Evolutionary conservation across 2,888 invertebrate genomes (phyloP), one percentile per base, ranked within the genome.

Genomic region (Tetramorium bicarinatum): DNA sequence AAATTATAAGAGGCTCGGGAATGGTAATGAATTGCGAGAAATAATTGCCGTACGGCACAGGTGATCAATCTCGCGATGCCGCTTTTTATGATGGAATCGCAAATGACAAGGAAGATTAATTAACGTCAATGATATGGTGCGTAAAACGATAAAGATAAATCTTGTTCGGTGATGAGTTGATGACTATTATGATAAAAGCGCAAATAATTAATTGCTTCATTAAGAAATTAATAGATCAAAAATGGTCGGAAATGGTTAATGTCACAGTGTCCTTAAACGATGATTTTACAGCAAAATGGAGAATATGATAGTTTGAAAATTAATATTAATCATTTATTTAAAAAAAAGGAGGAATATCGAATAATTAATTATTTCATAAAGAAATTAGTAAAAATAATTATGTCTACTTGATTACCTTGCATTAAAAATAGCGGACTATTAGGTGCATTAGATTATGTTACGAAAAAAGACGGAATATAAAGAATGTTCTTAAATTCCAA

Each of bases 1-100:
- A 77, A 83, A 77, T 85, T 83, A 83, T 77, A 69, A 85, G 61
- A 75, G 69, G 67, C 62, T 47, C 38, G 47, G 75, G 18, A 69
- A 61, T 61, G 56, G 54, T 52, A 76, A 29, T 62, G 69, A 13
- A 69, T 84, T 74, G 71, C 61, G 13, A 61, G 41, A 54, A 76
- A 69, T 67, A 47, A 82, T 84, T 75, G 69, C 44, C 15, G n/a
- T 49, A n/a, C 34, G 15, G 25, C 21, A 15, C 18, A n/a, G 59
- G 67, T 62, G 25, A 69, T 83, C 34, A 79, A 83, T 83, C 77
- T 67, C 79, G 34, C 29, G 34, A 18, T 47, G 34, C 21, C 47
- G 47, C 56, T 79, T 69, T 69, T 79, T 59, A 71, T 59, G 47
- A 49, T 18, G n/a, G 4, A 80, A 71, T 80, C 59, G 38, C 25